A percentile compares a stretch with the other conserved stretches of the same genome.
Evolutionary conservation across 2,113 vertebrate genomes (phyloP).

Genomic region (Chrysemys picta): DNA sequence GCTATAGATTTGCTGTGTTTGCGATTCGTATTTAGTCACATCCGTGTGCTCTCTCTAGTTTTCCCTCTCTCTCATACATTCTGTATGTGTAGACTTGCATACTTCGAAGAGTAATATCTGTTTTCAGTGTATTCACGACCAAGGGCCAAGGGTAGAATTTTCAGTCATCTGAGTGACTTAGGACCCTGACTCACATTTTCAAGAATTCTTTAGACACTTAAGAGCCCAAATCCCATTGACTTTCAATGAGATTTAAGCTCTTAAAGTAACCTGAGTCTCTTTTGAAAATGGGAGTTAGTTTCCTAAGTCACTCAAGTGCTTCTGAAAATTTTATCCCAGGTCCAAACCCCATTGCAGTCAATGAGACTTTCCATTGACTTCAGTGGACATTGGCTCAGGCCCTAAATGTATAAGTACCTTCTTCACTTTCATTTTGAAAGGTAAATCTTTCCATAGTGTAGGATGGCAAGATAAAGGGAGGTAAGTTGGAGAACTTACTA

Average conservation of each 20-base stretch:
- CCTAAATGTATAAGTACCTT: neutral
- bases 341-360: neutral
- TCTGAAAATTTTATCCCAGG: neutral
- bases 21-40: neutral
- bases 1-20: neutral
- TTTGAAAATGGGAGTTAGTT: neutral
- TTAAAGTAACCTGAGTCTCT: neutral
- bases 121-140: neutral
- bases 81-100: neutral
- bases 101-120: neutral
- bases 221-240: neutral
- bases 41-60: too few relatives aligned
- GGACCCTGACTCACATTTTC: neutral
- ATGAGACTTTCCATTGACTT: neutral
- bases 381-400: neutral
- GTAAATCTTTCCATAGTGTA: neutral
- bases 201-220: neutral
- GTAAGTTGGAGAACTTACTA: neutral
- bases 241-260: neutral
- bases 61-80: neutral
- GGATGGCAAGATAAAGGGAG: neutral
- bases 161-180: neutral
- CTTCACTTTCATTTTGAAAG: neutral
- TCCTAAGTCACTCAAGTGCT: neutral
- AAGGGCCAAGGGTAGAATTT: neutral